phyloP scores from a whole-genome alignment of 1,140 invertebrate species.

The Brachionus plicatilis region DNA sequence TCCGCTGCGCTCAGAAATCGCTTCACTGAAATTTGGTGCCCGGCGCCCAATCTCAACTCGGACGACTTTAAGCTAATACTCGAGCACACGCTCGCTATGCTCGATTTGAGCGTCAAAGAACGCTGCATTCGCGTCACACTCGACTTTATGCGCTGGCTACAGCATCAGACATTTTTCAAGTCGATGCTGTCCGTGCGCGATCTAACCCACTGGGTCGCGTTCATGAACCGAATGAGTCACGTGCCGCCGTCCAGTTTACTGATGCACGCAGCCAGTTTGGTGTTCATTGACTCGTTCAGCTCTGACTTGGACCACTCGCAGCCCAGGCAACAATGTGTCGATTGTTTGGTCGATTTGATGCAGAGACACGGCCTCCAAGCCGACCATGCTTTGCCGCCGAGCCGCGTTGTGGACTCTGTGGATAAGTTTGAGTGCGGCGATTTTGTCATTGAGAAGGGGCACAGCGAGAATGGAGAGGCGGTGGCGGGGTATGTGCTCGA shows the following conservation, averaged over 20 bases:
- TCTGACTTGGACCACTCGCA: constrained; percentile 45
- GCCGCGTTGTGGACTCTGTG: background rate
- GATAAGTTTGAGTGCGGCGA: background rate
- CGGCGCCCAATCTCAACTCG: constrained; percentile 61
- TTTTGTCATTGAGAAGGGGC: background rate
- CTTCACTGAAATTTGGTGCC: constrained; percentile 98
- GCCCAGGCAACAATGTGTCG: background rate
- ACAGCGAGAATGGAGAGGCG: background rate
- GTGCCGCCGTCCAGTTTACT: constrained; percentile 56
- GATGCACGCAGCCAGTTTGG: constrained; percentile 79
- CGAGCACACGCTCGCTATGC: constrained; percentile 66
- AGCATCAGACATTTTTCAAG: background rate
- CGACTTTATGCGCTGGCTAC: background rate
- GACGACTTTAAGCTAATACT: constrained; percentile 73
- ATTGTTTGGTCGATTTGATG: background rate
- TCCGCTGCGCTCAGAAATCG: constrained; percentile 93
- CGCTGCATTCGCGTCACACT: background rate
- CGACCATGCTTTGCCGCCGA: background rate
- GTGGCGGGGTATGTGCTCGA: background rate
- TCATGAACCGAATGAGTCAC: constrained; percentile 65
- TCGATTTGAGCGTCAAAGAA: background rate
- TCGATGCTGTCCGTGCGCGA: constrained; percentile 64
- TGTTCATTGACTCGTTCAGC: constrained; percentile 83
- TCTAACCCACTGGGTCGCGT: constrained; percentile 82
- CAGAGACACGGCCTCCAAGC: background rate